Evolutionary conservation across 2,113 vertebrate genomes (phyloP).

Genomic region (Vulpes ferrilata): DNA sequence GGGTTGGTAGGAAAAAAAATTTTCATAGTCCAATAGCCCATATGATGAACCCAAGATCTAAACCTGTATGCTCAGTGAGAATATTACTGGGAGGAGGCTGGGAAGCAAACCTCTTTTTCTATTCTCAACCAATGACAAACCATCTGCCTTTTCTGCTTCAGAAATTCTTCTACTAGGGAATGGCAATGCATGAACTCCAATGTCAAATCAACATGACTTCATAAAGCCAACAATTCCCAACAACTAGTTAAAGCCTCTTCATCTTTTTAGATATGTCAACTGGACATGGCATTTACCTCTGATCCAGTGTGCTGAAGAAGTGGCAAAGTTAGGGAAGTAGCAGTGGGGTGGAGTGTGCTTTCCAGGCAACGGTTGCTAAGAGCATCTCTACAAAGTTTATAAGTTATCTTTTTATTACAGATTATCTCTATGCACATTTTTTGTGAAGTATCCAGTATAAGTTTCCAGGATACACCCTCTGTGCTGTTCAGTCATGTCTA

Average conservation of each 20-base stretch:
- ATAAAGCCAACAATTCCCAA: too few relatives aligned
- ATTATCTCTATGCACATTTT: neutral
- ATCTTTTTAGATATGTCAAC: neutral
- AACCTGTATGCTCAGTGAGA: neutral
- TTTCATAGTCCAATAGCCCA: neutral
- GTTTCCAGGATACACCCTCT: neutral
- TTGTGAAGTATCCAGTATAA: too few relatives aligned
- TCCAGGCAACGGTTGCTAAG: neutral
- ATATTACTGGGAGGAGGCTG: neutral
- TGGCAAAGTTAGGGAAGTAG: neutral
- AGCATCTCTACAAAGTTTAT: neutral
- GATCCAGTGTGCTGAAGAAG: neutral
- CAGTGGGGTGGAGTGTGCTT: rapidly evolving
- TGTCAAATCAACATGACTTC: neutral
- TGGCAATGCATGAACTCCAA: too few relatives aligned
- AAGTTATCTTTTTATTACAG: neutral
- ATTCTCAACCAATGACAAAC: too few relatives aligned
- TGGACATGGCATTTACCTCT: neutral
- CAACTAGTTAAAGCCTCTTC: neutral
- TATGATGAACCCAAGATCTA: neutral
- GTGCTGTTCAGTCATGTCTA: rapidly evolving
- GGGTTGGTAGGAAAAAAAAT: neutral
- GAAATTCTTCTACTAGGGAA: neutral
- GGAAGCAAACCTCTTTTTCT: neutral
- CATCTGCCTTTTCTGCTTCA: neutral